Evolutionary conservation across 2,888 invertebrate species (phyloP), one percentile per base, ranked within the genome.

Genomic region (Sisyra nigra): DNA sequence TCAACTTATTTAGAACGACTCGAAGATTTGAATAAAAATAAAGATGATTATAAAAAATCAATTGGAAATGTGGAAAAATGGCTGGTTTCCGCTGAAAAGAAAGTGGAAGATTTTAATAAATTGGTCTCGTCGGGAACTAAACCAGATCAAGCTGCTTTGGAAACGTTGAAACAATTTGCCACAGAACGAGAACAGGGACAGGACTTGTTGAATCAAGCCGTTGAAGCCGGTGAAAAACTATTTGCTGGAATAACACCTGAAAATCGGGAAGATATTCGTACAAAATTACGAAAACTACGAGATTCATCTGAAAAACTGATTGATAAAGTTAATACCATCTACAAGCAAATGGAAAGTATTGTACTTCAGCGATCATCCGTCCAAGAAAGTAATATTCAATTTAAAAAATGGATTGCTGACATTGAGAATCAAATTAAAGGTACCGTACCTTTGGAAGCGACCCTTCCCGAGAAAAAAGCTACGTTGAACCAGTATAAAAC

Each of bases 341-440:
- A 88, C 50, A 89, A 91, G 59, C 80, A 82, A 53, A 80, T 91
- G 13, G 93, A 94, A 66, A 83, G 81, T 1, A 81, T 85, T 32
- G 73, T 93, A 47, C 82, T 91, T 57, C 88, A 92, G 53, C 75
- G 92, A 60, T 86, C 88, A 3, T 89, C 91, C 1, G 89, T 94
- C 58, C 92, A 93, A 58, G 92, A 93, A 53, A 89, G 87, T 48
- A 83, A 86, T 51, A 79, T 80, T 38, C 89, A 91, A 69, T 79
- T 92, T 6, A 79, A 81, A 50, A 76, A 80, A 55, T 94, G 93
- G 86, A 72, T 94, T 19, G 71, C 72, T 44, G 89, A 89, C 51
- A 75, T 77, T 1, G 81, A 84, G 57, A 71, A 73, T 40, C 82
- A 82, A 56, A 67, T 89, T 30, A 74, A 78, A 2, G 75, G 76